Conservation (phyloP, 2,888 invertebrate genomes). For the Coelopa pilipes region DNA sequence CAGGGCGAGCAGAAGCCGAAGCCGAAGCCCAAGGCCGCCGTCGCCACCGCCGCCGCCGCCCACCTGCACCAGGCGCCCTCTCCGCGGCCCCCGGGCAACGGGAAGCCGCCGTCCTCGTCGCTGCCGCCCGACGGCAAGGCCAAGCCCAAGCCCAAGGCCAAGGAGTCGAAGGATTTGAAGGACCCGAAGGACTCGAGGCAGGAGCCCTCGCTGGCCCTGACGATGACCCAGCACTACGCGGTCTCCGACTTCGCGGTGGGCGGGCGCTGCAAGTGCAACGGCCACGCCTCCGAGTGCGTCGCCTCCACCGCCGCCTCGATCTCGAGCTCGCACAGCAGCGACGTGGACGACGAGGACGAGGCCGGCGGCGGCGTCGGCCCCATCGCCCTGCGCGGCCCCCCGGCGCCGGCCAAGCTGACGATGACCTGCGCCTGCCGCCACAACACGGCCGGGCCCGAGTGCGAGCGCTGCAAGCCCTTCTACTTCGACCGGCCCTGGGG, state of each 20-base stretch:
- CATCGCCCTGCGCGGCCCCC: conserved; percentile 48
- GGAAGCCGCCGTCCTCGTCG: conserved; percentile 58
- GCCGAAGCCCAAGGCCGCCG: conserved; percentile 52
- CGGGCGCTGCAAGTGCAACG: conserved; percentile 99
- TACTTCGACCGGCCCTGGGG: conserved; percentile 99
- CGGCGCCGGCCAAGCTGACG: conserved; percentile 65
- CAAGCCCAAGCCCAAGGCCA: conserved; percentile 31
- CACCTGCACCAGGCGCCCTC: background rate
- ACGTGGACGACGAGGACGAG: conserved; percentile 68
- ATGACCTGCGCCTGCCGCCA: conserved; percentile 97
- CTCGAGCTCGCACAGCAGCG: conserved; percentile 57
- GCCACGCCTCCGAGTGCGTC: conserved; percentile 94
- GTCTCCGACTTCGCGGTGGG: conserved; percentile 98
- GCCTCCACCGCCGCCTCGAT: conserved; percentile 57
- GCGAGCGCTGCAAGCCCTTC: conserved; percentile 98
- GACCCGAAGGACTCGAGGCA: conserved; percentile 53
- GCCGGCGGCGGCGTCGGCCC: conserved; percentile 55
- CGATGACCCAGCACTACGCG: conserved; percentile 83
- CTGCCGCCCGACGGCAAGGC: conserved; percentile 26
- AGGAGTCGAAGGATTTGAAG: conserved; percentile 53
- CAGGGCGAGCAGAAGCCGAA: conserved; percentile 11
- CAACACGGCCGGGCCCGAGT: conserved; percentile 98
- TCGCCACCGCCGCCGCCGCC: conserved; percentile 52
- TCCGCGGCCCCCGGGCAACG: too few species aligned
- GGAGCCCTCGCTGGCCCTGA: conserved; percentile 51